Evolutionary conservation across 2,888 invertebrate species (phyloP).

Genomic region (Folsomia candida): DNA sequence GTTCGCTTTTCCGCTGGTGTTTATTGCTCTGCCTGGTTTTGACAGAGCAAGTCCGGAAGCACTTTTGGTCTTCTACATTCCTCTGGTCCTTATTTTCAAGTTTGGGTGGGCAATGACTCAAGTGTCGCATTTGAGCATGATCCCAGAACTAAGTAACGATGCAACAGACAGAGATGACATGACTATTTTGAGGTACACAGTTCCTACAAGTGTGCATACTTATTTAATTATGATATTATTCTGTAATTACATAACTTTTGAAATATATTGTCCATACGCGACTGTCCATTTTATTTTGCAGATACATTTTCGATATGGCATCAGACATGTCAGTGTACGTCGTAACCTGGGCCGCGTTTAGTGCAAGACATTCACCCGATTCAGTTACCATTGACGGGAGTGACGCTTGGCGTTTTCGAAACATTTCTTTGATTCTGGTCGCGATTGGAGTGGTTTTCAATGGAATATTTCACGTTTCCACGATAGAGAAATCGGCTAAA

Average conservation of each 20-base stretch:
- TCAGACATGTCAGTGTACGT: constrained; percentile 34
- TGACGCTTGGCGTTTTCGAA: constrained; percentile 49
- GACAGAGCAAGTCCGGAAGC: constrained; percentile 50
- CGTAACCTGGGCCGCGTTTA: constrained; percentile 27
- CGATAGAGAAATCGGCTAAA: constrained; percentile 30
- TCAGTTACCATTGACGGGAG: constrained; percentile 36
- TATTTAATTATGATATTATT: too few species aligned
- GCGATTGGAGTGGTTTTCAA: constrained; percentile 50
- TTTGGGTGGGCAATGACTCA: constrained; percentile 61
- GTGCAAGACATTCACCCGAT: background rate
- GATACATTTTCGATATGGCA: constrained; percentile 32
- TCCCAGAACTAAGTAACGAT: constrained; percentile 56
- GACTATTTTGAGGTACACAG: constrained; percentile 54
- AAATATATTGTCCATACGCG: too few species aligned
- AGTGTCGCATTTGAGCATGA: constrained; percentile 60
- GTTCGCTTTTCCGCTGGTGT: constrained; percentile 58
- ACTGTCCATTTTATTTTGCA: too few species aligned
- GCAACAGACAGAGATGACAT: constrained; percentile 55
- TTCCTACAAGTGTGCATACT: background rate
- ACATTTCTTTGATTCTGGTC: constrained; percentile 51
- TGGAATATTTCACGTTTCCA: constrained; percentile 51
- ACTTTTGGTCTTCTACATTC: constrained; percentile 52
- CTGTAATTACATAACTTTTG: too few species aligned
- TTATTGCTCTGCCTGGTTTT: constrained; percentile 53
- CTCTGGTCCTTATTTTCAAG: constrained; percentile 58